Evolutionary conservation across 2,797 vertebrate species (phyloP).

Genomic region (Gymnothorax javanicus): DNA sequence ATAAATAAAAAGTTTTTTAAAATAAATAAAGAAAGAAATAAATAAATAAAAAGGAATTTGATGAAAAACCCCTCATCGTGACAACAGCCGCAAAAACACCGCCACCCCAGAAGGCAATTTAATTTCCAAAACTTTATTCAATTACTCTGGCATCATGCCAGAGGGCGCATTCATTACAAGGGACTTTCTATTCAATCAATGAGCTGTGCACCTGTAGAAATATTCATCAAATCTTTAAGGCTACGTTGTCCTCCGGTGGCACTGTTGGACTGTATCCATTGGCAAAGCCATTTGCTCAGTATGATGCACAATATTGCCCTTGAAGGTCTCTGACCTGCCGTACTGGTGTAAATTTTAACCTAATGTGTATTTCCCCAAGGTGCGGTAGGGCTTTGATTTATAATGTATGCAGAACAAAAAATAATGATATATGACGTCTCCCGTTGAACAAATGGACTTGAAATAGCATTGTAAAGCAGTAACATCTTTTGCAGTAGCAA

Average conservation of each 20-base stretch:
- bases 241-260: neutral
- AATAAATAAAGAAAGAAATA: neutral
- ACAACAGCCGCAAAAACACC: neutral
- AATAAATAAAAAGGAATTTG: neutral
- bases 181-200: neutral
- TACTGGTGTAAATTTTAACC: neutral
- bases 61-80: neutral
- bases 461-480: neutral
- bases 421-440: neutral
- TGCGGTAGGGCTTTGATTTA: neutral
- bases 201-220: neutral
- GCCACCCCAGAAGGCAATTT: neutral
- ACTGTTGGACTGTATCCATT: neutral
- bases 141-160: neutral
- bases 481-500: neutral
- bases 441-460: neutral
- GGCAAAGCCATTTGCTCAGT: neutral
- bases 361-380: neutral
- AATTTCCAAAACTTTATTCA: neutral
- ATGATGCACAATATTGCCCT: neutral
- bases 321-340: neutral
- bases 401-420: neutral
- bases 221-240: neutral
- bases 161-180: neutral
- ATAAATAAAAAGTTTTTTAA: neutral